Evolutionary conservation across 2,797 vertebrate genomes (phyloP).

Genomic region (Sebastes baramenuke): DNA sequence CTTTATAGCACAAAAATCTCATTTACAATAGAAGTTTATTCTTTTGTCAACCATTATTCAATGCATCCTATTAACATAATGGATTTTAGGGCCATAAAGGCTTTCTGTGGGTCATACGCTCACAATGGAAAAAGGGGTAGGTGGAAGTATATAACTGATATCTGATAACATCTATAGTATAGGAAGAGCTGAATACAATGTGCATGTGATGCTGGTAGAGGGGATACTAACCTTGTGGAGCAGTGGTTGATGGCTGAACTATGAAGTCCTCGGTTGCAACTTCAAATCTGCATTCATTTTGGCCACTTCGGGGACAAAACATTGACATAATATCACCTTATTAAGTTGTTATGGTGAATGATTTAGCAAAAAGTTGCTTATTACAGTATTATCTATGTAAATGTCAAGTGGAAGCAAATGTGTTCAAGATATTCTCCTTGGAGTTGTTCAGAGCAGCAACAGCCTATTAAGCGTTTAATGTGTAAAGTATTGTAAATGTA

Average conservation of each 20-base stretch:
- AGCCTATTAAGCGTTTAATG: background rate
- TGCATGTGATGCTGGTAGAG: background rate
- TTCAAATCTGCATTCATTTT: background rate
- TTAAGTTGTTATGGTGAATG: background rate
- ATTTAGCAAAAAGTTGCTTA: background rate
- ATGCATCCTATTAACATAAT: background rate
- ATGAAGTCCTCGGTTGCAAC: background rate
- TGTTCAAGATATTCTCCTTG: background rate
- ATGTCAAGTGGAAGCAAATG: background rate
- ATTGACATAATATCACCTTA: no score
- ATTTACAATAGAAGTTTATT: background rate
- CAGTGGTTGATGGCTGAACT: background rate
- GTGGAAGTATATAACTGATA: background rate
- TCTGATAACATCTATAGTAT: background rate
- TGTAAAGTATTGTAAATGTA: background rate
- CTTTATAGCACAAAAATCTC: background rate
- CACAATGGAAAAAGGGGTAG: background rate
- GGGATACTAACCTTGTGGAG: background rate
- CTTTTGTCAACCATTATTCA: constrained; percentile 3
- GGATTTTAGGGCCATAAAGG: background rate
- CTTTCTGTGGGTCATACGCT: background rate
- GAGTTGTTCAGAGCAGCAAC: background rate
- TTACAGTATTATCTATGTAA: background rate
- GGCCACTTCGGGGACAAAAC: background rate
- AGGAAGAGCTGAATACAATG: background rate